Evolutionary conservation across 2,888 invertebrate genomes (phyloP).

Genomic region (Pyralis farinalis): DNA sequence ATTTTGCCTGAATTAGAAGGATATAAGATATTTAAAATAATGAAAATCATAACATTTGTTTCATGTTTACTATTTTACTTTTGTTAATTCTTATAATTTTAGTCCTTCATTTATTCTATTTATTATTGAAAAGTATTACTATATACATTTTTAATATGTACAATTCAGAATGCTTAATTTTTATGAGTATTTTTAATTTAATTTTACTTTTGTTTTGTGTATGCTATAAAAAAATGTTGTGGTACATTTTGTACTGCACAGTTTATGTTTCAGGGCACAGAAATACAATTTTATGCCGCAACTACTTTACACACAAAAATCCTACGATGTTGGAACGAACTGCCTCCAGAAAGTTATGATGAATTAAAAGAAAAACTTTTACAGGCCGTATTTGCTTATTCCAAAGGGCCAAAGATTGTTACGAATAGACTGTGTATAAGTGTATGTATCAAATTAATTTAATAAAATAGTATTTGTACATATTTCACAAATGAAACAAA

Average conservation of each 20-base stretch:
- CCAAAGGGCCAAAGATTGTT: constrained; percentile 91
- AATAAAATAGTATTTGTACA: too few species aligned
- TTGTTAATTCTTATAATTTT: constrained; percentile 2
- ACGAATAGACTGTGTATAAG: constrained; percentile 93
- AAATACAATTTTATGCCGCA: constrained; percentile 97
- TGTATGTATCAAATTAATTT: constrained; percentile 76
- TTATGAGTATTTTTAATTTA: neutral
- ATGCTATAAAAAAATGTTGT: neutral
- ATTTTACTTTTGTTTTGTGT: neutral
- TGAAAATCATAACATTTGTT: too few species aligned
- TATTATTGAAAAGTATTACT: neutral
- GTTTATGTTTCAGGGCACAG: constrained; percentile 84
- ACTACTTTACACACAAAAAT: constrained; percentile 94
- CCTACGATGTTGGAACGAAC: constrained; percentile 92
- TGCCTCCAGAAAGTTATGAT: constrained; percentile 89
- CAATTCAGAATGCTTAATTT: neutral
- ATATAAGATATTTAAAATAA: too few species aligned
- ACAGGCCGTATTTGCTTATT: constrained; percentile 87
- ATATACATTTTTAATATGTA: neutral
- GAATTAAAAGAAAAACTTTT: constrained; percentile 89
- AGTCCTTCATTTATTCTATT: neutral
- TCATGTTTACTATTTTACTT: neutral
- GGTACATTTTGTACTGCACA: constrained; percentile 3
- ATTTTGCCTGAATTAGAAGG: too few species aligned
- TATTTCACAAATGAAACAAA: too few species aligned